Percentiles rank a stretch among this genome's conserved stretches.
These are phyloP conservation scores for Macroglossus sobrinus DNA, from an alignment of 2,113 vertebrate genomes.

Conservation along the genomic window DNA sequence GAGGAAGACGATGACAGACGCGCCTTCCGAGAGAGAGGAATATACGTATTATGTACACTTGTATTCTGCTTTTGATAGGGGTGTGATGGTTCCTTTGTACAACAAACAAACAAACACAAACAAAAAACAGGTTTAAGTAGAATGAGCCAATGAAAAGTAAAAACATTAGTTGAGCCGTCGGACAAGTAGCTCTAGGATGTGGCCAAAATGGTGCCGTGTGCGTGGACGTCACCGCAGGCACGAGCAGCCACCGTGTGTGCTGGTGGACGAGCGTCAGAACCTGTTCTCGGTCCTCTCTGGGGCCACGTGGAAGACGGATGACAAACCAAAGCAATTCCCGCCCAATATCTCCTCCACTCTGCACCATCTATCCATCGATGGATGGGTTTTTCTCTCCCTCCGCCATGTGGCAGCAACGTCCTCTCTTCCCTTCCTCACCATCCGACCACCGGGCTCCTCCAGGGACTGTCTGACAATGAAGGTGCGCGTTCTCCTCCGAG, in stretches of 20 bases:
- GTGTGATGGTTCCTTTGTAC: not conserved
- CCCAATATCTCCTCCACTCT: not conserved
- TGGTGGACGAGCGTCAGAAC: not conserved
- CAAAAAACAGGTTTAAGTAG: too few species aligned
- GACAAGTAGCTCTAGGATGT: not conserved
- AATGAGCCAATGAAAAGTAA: not conserved
- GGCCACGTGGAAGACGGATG: not conserved
- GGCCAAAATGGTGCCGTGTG: not conserved
- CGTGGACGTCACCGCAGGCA: not conserved
- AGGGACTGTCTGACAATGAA: not conserved
- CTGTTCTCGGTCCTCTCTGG: not conserved
- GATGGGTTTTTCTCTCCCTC: not conserved
- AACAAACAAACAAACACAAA: not conserved
- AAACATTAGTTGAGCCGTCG: not conserved
- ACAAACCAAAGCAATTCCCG: not conserved
- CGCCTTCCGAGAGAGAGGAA: not conserved
- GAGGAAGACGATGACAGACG: not conserved
- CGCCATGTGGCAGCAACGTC: not conserved
- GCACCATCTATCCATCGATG: not conserved
- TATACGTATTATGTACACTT: not conserved
- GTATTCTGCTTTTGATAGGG: not conserved
- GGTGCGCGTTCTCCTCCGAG: accelerated
- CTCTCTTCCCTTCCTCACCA: not conserved
- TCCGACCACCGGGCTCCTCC: not conserved
- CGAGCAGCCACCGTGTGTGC: not conserved